Percentiles rank a stretch among this genome's conserved stretches.
phyloP scores from a whole-genome alignment of 2,888 invertebrate genomes.

The Lysandra bellargus region DNA sequence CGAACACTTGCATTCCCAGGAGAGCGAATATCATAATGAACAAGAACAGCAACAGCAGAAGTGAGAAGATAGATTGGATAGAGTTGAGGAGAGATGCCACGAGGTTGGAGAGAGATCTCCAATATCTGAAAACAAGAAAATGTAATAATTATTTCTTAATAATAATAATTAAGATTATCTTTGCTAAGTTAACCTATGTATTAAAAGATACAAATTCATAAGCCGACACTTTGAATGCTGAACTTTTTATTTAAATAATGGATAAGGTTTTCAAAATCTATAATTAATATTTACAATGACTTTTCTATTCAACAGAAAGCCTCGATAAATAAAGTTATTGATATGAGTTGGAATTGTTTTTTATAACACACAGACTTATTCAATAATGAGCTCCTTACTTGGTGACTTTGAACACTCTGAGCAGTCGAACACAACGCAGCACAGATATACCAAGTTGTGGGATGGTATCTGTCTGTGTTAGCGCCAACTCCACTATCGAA shows the following conservation, averaged over 20 bases:
- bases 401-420: slow-evolving; percentile 99
- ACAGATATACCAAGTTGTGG: slow-evolving; percentile 99
- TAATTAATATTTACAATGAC: neutral
- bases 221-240: no score
- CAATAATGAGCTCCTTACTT: slow-evolving; percentile 85
- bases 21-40: slow-evolving; percentile 99
- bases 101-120: slow-evolving; percentile 98
- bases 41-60: slow-evolving; percentile 96
- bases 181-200: no score
- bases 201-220: no score
- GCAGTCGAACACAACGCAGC: slow-evolving; percentile 96
- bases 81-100: slow-evolving; percentile 99
- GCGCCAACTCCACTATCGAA: slow-evolving; percentile 95
- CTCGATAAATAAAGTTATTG: no score
- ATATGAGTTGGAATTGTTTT: no score
- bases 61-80: slow-evolving; percentile 98
- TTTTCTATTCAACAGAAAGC: neutral
- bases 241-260: no score
- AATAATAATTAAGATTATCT: no score
- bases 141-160: no score
- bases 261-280: no score
- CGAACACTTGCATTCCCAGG: slow-evolving; percentile 99
- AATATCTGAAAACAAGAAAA: slow-evolving; percentile 86
- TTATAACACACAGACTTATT: no score
- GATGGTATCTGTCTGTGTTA: slow-evolving; percentile 93